Evolutionary conservation across 2,797 vertebrate genomes (phyloP).

Genomic region (Pyrocephalus nanus): DNA sequence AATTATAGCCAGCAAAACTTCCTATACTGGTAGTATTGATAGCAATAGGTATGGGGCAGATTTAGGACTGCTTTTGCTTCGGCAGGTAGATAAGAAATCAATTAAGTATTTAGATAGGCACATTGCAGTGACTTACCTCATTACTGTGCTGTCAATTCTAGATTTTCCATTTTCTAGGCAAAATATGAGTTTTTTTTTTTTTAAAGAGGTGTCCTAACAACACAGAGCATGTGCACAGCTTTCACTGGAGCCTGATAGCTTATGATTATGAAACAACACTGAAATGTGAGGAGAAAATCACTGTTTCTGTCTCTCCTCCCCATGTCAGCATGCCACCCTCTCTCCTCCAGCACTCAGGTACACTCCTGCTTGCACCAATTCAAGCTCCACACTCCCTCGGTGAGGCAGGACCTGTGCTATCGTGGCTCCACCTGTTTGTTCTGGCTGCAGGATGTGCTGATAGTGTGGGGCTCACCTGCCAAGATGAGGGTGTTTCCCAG

Average conservation of each 20-base stretch:
- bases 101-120: not conserved
- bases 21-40: not conserved
- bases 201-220: not conserved
- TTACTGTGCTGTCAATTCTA: not conserved
- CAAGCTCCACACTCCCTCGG: not conserved
- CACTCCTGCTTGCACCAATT: not conserved
- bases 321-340: not conserved
- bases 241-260: not conserved
- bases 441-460: not conserved
- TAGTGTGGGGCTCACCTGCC: not conserved
- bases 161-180: not conserved
- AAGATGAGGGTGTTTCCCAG: not conserved
- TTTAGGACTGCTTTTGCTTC: not conserved
- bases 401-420: not conserved
- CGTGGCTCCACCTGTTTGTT: not conserved
- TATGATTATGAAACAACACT: not conserved
- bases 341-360: not conserved
- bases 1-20: not conserved
- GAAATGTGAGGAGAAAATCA: not conserved
- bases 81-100: not conserved
- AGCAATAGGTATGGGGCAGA: not conserved
- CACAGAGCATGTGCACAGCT: not conserved
- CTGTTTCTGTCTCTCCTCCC: not conserved
- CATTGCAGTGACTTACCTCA: not conserved
- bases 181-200: not conserved